Evolutionary conservation across 2,888 invertebrate genomes (phyloP), one percentile per base, ranked within the genome.

Genomic region (Theodoxus fluviatilis): DNA sequence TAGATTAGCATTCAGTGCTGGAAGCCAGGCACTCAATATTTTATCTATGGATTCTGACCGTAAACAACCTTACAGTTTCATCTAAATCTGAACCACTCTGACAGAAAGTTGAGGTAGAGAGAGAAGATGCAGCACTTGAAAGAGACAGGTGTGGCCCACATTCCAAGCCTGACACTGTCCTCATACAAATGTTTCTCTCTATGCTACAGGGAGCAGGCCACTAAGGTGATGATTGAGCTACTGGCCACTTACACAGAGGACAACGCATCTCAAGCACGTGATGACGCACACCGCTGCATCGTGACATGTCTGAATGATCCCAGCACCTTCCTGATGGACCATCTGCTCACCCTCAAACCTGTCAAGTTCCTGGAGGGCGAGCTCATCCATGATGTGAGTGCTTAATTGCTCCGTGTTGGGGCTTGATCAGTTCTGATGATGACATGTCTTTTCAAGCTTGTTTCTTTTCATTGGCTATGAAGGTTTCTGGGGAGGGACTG

Each of bases 201-300:
- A 38, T 61, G 38, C 75, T 74, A 63, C 74, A 94, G 95, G 87
- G 96, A 96, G 84, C 90, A 94, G 81, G 96, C 96, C 33, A 93
- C 96, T 25, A 95, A 95, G 87, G 96, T 97, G 3, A 98, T 99
- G 98, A 93, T 98, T 74, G 97, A 97, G 87, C 89, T 99, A 0
- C 89, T 99, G 70, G 95, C 95, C 33, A 98, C 98, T 0, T 99
- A 98, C 88, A 97, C 96, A 33, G 93, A 96, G 73, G 97, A 97
- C 83, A 98, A 98, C 89, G 98, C 98, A 0, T 95, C 95, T 1
- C 94, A 95, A 76, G 98, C 98, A 0, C 91, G 96, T 76, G 96
- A 97, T 86, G 98, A 99, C 89, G 98, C 99, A 1, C 84, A 85
- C 72, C 88, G 87, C 84, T 98, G 98, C 87, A 98, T 99, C 83